A percentile compares a stretch with the other conserved stretches of the same genome.
Conservation (phyloP, 1,140 invertebrate genomes). For the Bombyx mandarina region DNA sequence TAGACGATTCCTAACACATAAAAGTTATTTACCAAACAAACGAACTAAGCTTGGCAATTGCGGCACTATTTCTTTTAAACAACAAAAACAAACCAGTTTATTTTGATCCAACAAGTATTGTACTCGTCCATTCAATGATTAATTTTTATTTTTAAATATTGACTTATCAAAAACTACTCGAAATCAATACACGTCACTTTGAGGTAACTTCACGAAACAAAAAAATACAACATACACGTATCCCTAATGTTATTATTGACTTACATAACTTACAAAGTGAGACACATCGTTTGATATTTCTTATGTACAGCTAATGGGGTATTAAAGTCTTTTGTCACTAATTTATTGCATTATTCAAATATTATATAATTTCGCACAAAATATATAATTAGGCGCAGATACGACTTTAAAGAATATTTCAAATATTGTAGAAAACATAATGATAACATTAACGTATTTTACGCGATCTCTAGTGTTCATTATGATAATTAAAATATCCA, state of each 20-base stretch:
- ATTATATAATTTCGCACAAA: conserved; percentile 1
- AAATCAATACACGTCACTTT: conserved; percentile 51
- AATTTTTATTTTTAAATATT: conserved; percentile 40
- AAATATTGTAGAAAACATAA: too few species aligned
- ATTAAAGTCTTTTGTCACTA: conserved; percentile 47
- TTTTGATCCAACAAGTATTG: conserved; percentile 2
- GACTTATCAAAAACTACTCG: conserved; percentile 68
- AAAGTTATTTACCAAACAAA: too few species aligned
- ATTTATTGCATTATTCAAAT: conserved; percentile 65
- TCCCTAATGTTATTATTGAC: conserved; percentile 15
- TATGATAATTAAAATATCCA: too few species aligned
- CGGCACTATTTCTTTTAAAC: too few species aligned
- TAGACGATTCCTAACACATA: too few species aligned
- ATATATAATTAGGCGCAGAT: too few species aligned
- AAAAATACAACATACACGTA: conserved; percentile 54
- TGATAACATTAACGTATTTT: too few species aligned
- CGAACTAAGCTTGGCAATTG: too few species aligned
- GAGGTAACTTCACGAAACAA: conserved; percentile 50
- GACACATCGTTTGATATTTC: conserved; percentile 40
- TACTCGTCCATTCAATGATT: conserved; percentile 44
- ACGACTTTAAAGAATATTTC: too few species aligned
- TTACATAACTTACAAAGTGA: conserved; percentile 28
- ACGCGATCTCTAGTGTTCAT: too few species aligned
- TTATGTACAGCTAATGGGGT: conserved; percentile 43
- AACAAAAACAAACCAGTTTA: too few species aligned